Percentiles rank a stretch among this genome's conserved stretches.
phyloP scores from a whole-genome alignment of 2,113 vertebrate genomes.

The Holacanthus passer region DNA sequence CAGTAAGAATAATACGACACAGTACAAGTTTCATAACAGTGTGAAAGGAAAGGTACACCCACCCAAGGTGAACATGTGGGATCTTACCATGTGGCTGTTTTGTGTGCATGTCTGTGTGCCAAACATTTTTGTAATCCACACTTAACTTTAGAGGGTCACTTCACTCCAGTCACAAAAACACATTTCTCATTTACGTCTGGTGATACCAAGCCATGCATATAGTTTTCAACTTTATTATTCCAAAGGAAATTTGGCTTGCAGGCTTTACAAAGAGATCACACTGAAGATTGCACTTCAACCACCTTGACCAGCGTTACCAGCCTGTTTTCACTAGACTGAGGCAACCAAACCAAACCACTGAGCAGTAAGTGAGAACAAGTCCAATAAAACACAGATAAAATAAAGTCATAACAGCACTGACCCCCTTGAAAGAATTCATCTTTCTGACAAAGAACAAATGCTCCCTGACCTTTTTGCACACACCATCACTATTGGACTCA shows the following conservation, averaged over 20 bases:
- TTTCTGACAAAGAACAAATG: not conserved
- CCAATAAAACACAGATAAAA: not conserved
- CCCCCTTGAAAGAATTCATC: not conserved
- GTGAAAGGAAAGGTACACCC: conserved; percentile 43
- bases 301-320: not conserved
- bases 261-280: no score
- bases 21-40: conserved; percentile 62
- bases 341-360: not conserved
- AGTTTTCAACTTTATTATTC: not conserved
- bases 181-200: not conserved
- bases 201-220: not conserved
- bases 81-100: conserved; percentile 49
- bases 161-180: conserved; percentile 11
- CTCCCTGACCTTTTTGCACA: not conserved
- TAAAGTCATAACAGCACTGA: not conserved
- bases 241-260: not conserved
- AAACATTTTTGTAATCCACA: conserved; percentile 15
- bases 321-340: not conserved
- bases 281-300: no score
- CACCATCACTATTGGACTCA: not conserved
- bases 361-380: not conserved
- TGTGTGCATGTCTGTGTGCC: not conserved
- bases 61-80: conserved; percentile 54
- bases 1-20: conserved; percentile 68
- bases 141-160: not conserved